phyloP scores from a whole-genome alignment of 37 sponge, comb jelly and placozoan genomes.

The Spongilla lacustris region DNA sequence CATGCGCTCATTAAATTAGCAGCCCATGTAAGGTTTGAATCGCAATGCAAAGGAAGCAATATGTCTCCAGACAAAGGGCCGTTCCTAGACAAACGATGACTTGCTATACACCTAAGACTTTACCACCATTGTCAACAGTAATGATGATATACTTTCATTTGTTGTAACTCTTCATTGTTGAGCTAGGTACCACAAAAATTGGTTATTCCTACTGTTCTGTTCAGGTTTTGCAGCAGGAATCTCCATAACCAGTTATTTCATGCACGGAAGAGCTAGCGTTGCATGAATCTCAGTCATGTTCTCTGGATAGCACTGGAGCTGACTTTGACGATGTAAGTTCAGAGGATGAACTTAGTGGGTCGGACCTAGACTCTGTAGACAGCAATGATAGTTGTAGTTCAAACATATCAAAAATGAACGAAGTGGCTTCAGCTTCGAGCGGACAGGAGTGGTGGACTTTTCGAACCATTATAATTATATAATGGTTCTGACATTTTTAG shows the following conservation, averaged over 20 bases:
- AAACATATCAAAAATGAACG: neutral
- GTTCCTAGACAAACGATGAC: neutral
- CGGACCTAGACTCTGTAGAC: neutral
- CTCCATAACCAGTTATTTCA: neutral
- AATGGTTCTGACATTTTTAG: neutral
- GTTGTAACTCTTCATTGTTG: neutral
- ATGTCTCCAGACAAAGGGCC: neutral
- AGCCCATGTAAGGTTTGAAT: neutral
- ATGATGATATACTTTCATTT: neutral
- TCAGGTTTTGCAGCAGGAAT: neutral
- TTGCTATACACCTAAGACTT: neutral
- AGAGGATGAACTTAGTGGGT: neutral
- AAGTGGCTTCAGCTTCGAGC: neutral
- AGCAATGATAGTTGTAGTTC: neutral
- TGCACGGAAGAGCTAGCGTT: neutral
- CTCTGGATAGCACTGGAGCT: too few species aligned
- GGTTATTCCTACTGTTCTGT: neutral
- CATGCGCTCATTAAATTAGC: neutral
- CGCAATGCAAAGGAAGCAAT: neutral
- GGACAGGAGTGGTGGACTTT: neutral
- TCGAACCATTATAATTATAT: neutral
- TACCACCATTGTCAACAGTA: neutral
- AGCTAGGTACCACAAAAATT: neutral
- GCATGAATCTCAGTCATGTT: neutral
- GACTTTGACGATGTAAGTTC: neutral